These are phyloP conservation scores for Syngnathus scovelli DNA, from an alignment of 2,113 vertebrate genomes.

Conservation along the genomic window DNA sequence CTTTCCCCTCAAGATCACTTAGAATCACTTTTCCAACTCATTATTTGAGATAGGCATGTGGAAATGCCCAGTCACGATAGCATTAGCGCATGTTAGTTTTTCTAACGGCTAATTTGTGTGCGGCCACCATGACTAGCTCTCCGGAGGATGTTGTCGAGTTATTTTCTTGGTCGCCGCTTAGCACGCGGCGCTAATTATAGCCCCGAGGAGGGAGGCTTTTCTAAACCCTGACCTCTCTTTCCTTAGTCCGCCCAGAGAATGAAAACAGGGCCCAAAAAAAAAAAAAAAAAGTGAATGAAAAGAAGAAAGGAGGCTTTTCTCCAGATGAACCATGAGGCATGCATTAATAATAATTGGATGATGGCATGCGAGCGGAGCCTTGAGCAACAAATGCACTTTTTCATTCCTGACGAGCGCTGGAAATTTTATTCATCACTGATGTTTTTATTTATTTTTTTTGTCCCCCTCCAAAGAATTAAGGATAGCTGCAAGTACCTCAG, in stretches of 20 bases:
- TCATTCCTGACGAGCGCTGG: slow-evolving; percentile 13
- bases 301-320: slow-evolving; percentile 51
- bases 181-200: slow-evolving; percentile 71
- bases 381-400: slow-evolving; percentile 48
- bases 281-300: slow-evolving; percentile 42
- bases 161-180: slow-evolving; percentile 53
- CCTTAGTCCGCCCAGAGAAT: slow-evolving; percentile 52
- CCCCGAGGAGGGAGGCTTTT: slow-evolving; percentile 64
- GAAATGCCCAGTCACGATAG: slow-evolving; percentile 29
- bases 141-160: slow-evolving; percentile 55
- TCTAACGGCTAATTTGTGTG: slow-evolving; percentile 52
- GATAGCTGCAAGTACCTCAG: slow-evolving; percentile 40
- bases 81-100: slow-evolving; percentile 50
- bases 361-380: slow-evolving; percentile 52
- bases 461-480: slow-evolving; percentile 32
- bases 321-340: slow-evolving; percentile 70
- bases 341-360: slow-evolving; percentile 73
- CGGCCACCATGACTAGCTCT: slow-evolving; percentile 52
- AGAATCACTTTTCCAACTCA: slow-evolving; percentile 59
- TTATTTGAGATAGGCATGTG: slow-evolving; percentile 25
- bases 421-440: slow-evolving; percentile 35
- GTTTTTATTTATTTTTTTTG: slow-evolving; percentile 9
- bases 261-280: slow-evolving; percentile 24
- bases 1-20: slow-evolving; percentile 46
- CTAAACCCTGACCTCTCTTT: slow-evolving; percentile 72